Conservation (phyloP, 2,113 vertebrate species). For the Oreochromis spilurus region DNA sequence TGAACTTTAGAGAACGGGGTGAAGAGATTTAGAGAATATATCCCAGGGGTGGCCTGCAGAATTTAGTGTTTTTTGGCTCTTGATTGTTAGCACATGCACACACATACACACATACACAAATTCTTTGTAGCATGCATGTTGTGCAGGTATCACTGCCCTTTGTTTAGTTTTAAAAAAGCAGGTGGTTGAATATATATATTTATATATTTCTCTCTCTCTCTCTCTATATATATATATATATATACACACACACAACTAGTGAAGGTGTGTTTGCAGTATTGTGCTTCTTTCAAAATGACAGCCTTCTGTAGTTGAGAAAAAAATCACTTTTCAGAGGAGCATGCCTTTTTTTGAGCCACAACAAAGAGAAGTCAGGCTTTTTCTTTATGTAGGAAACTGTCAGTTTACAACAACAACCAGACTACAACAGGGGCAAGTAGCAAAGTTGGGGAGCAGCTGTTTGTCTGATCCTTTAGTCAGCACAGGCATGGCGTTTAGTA, state of each 20-base stretch:
- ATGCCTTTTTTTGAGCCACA: background rate
- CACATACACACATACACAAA: background rate
- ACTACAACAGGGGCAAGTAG: background rate
- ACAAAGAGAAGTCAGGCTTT: background rate
- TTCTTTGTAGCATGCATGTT: background rate
- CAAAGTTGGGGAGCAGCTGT: background rate
- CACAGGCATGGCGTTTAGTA: background rate
- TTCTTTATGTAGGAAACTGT: background rate
- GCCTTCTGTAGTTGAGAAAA: background rate
- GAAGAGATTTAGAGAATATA: constrained; percentile 56
- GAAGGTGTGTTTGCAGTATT: background rate
- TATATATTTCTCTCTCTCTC: background rate
- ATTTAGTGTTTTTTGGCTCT: constrained; percentile 27
- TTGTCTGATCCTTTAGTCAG: background rate
- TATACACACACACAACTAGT: background rate
- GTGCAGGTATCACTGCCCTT: background rate
- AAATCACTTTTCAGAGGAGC: background rate
- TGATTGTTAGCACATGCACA: constrained; percentile 13
- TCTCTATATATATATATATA: rapidly evolving
- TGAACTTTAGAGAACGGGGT: constrained; percentile 55
- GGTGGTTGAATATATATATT: background rate
- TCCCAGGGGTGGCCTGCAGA: constrained; percentile 54
- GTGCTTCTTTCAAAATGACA: background rate
- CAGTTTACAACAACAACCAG: background rate
- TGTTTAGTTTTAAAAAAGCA: background rate